phyloP scores from a whole-genome alignment of 2,113 vertebrate species.

The Hymenochirus boettgeri region DNA sequence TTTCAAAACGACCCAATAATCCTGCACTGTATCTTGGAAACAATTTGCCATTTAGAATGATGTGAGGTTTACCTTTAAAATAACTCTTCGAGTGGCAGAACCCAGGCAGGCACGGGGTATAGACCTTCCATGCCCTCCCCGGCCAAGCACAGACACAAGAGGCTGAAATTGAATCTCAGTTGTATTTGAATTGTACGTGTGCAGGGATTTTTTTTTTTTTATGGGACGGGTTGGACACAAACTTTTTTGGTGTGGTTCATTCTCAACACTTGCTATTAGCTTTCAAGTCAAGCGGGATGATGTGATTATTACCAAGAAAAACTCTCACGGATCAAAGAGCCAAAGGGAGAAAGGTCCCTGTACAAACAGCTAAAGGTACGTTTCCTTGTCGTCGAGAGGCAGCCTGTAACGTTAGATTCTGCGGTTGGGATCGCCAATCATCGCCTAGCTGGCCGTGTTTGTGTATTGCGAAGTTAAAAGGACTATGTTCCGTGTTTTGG shows the following conservation, averaged over 20 bases:
- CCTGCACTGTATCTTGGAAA: too few species aligned
- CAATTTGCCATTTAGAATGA: too few species aligned
- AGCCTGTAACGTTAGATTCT: too few species aligned
- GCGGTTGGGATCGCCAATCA: too few species aligned
- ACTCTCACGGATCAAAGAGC: constrained; percentile 6
- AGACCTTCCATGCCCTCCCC: constrained; percentile 7
- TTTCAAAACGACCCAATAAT: too few species aligned
- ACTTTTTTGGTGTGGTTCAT: constrained; percentile 43
- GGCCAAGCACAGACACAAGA: constrained; percentile 24
- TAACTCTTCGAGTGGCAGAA: constrained; percentile 18
- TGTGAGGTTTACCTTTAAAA: constrained; percentile 18
- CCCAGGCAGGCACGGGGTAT: neutral
- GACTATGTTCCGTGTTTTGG: too few species aligned
- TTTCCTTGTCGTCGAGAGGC: too few species aligned
- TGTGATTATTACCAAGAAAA: constrained; percentile 21
- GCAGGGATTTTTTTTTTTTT: neutral
- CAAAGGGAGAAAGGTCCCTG: neutral
- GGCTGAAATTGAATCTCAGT: constrained; percentile 45
- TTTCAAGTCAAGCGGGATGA: constrained; percentile 4
- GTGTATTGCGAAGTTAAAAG: too few species aligned
- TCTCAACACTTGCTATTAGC: constrained; percentile 13
- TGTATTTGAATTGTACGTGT: constrained; percentile 42
- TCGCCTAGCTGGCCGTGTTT: too few species aligned
- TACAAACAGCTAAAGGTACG: neutral
- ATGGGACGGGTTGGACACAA: too few species aligned